These are phyloP conservation scores for Loriculus beryllinus DNA, from an alignment of 2,797 vertebrate species.

Conservation along the genomic window DNA sequence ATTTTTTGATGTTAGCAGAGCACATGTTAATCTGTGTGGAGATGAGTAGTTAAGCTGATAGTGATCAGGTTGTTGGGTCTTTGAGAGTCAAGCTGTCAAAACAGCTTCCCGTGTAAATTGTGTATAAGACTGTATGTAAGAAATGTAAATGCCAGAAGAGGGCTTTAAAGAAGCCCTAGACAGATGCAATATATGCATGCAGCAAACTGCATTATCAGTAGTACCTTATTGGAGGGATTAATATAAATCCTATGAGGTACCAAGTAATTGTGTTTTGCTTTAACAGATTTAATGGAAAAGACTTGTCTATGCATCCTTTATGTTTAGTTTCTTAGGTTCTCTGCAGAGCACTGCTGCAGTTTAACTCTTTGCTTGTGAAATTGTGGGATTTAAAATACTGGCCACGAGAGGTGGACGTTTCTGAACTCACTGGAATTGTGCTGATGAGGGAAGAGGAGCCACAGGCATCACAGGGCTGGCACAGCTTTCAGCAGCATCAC, in stretches of 20 bases:
- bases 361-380: slow-evolving; percentile 42
- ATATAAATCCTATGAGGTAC: slow-evolving; percentile 73
- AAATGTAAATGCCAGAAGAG: slow-evolving; percentile 56
- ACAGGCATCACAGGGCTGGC: neutral
- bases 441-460: neutral
- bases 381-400: neutral
- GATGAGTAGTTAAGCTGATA: neutral
- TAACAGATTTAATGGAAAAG: slow-evolving; percentile 64
- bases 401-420: neutral
- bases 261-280: slow-evolving; percentile 74
- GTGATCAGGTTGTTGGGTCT: slow-evolving; percentile 47
- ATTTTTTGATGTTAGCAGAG: slow-evolving; percentile 67
- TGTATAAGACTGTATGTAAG: slow-evolving; percentile 66
- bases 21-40: slow-evolving; percentile 50
- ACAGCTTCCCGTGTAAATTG: slow-evolving; percentile 65
- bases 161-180: slow-evolving; percentile 57
- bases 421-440: neutral
- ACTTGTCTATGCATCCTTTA: slow-evolving; percentile 70
- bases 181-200: slow-evolving; percentile 71
- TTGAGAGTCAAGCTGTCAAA: slow-evolving; percentile 59
- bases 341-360: slow-evolving; percentile 35
- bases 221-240: slow-evolving; percentile 72
- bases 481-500: neutral
- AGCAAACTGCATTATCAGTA: slow-evolving; percentile 67
- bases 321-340: slow-evolving; percentile 69